A percentile compares a stretch with the other conserved stretches of the same genome.
phyloP scores from a whole-genome alignment of 2,888 invertebrate genomes.

The Mimas tiliae region DNA sequence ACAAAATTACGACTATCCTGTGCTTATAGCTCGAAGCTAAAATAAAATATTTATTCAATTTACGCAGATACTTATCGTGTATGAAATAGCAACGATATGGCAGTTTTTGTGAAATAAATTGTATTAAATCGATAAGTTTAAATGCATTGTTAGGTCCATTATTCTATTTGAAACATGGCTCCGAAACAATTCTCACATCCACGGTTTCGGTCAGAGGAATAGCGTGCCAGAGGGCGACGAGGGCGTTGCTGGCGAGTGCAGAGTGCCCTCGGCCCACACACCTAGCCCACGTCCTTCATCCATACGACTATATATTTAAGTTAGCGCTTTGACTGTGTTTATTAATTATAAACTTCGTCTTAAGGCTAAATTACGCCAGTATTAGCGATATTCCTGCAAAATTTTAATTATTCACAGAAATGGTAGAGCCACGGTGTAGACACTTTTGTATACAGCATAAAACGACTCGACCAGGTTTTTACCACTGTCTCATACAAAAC shows the following conservation, averaged over 20 bases:
- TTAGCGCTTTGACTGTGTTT: background rate
- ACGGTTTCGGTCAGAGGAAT: constrained; percentile 7
- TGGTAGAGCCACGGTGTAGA: background rate
- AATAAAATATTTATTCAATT: constrained; percentile 28
- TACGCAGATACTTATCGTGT: constrained; percentile 15
- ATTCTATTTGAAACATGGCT: background rate
- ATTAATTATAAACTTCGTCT: constrained; percentile 9
- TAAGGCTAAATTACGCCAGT: no score
- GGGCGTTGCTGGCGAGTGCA: background rate
- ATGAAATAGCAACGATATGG: constrained; percentile 14
- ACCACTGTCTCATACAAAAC: no score
- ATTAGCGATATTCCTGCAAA: no score
- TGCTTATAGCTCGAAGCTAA: constrained; percentile 17
- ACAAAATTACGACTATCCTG: constrained; percentile 21
- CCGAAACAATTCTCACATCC: background rate
- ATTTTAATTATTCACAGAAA: no score
- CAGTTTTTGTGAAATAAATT: constrained; percentile 1
- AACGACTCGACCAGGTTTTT: no score
- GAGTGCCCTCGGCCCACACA: constrained; percentile 12
- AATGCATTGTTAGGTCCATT: constrained; percentile 2
- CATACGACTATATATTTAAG: constrained; percentile 3
- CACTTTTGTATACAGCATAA: no score
- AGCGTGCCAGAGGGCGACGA: constrained; percentile 18
- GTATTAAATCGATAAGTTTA: constrained; percentile 8
- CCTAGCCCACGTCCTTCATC: background rate